Evolutionary conservation across 2,888 invertebrate genomes (phyloP).

Genomic region (Julus scanicus): DNA sequence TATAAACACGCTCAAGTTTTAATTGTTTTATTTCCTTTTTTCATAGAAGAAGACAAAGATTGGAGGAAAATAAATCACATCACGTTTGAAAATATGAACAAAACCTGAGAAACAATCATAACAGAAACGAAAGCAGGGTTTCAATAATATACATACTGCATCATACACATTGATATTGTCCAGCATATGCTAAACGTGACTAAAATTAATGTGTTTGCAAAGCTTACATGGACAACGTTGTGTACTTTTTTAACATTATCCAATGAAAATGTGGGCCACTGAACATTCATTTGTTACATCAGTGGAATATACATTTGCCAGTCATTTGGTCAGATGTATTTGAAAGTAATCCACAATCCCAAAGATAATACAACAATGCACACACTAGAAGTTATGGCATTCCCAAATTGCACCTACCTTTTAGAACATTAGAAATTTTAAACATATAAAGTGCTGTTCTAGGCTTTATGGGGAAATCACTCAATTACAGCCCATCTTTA

Average conservation of each 20-base stretch:
- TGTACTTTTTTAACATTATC: not conserved
- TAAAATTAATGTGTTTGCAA: not conserved
- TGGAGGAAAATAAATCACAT: not conserved
- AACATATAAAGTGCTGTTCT: not conserved
- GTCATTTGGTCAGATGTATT: not conserved
- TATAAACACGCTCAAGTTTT: constrained; percentile 11
- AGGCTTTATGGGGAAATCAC: not conserved
- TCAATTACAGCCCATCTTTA: not conserved
- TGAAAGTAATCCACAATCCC: not conserved
- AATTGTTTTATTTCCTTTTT: constrained; percentile 41
- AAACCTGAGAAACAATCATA: not conserved
- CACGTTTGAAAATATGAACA: constrained; percentile 26
- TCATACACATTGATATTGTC: constrained; percentile 4
- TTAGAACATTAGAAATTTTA: not conserved
- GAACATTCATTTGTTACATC: not conserved
- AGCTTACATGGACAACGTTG: constrained; percentile 19
- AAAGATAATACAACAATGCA: not conserved
- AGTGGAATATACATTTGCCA: not conserved
- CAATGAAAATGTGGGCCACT: not conserved
- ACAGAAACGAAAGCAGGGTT: not conserved
- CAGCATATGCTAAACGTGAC: constrained; percentile 26
- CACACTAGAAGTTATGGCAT: not conserved
- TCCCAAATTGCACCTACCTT: not conserved
- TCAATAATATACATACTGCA: not conserved
- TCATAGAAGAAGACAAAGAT: constrained; percentile 43